Percentiles rank a stretch among this genome's conserved stretches.
Evolutionary conservation across 2,113 vertebrate genomes (phyloP).

Genomic region (Myocastor coypus): DNA sequence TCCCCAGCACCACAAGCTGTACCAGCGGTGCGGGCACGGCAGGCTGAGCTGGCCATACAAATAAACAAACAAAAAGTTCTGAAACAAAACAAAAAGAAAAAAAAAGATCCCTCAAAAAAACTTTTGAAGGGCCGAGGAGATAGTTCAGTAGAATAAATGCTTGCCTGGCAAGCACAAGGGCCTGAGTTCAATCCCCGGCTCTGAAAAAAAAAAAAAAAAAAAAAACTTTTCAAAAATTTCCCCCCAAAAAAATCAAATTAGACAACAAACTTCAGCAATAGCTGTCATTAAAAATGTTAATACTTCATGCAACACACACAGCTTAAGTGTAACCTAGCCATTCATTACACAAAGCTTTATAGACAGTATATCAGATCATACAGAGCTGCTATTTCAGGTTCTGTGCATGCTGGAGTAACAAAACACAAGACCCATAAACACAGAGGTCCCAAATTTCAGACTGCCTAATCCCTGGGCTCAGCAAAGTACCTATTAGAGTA

Average conservation of each 20-base stretch:
- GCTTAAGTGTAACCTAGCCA: background rate
- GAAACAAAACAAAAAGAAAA: too few species aligned
- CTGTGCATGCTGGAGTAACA: background rate
- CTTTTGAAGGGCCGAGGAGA: too few species aligned
- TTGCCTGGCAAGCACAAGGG: too few species aligned
- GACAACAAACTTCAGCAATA: constrained; percentile 5
- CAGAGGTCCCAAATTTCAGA: background rate
- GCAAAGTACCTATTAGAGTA: background rate
- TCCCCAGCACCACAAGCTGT: too few species aligned
- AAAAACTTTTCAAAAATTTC: too few species aligned
- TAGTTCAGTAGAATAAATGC: too few species aligned
- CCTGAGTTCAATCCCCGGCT: too few species aligned
- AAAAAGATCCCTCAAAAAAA: too few species aligned
- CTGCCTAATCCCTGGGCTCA: background rate
- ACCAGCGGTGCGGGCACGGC: too few species aligned
- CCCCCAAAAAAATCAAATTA: background rate
- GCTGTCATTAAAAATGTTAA: background rate
- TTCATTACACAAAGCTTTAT: background rate
- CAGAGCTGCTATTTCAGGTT: background rate
- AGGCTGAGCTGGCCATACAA: too few species aligned
- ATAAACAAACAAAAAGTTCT: too few species aligned
- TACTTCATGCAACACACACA: background rate
- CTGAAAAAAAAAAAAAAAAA: too few species aligned
- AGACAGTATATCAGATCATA: background rate
- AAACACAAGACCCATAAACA: background rate